phyloP scores from a whole-genome alignment of 1,140 invertebrate species.

The Zaprionus inermis region DNA sequence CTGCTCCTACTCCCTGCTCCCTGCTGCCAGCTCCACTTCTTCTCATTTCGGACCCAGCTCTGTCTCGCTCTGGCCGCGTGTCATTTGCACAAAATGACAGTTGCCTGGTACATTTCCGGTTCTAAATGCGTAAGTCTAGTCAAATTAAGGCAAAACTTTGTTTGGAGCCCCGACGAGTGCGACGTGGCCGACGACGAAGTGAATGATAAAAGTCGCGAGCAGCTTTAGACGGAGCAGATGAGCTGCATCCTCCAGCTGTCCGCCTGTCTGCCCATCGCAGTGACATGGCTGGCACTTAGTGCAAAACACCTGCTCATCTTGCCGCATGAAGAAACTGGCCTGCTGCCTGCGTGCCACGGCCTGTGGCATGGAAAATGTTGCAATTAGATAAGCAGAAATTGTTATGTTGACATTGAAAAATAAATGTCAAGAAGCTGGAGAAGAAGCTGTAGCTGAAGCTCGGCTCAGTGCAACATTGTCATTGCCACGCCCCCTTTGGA shows the following conservation, averaged over 20 bases:
- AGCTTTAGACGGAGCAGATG: constrained; percentile 14
- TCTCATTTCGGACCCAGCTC: background rate
- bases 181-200: constrained; percentile 21
- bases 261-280: background rate
- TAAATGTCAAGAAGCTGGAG: constrained; percentile 46
- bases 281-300: constrained; percentile 66
- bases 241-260: constrained; percentile 19
- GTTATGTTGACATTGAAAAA: constrained; percentile 77
- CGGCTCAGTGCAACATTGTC: constrained; percentile 30
- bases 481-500: constrained; percentile 22
- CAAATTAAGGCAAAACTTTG: constrained; percentile 72
- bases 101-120: constrained; percentile 74
- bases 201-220: constrained; percentile 59
- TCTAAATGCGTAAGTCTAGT: constrained; percentile 82
- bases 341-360: background rate
- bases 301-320: constrained; percentile 70
- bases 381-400: constrained; percentile 82
- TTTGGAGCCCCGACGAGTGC: constrained; percentile 22
- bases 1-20: too few species aligned
- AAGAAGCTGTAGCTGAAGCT: constrained; percentile 44
- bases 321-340: constrained; percentile 2
- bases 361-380: constrained; percentile 70
- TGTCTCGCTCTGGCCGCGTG: constrained; percentile 32
- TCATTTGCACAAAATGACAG: constrained; percentile 80
- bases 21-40: background rate